These are phyloP conservation scores for Mungos mungo DNA, from an alignment of 2,113 vertebrate genomes.

Conservation along the genomic window DNA sequence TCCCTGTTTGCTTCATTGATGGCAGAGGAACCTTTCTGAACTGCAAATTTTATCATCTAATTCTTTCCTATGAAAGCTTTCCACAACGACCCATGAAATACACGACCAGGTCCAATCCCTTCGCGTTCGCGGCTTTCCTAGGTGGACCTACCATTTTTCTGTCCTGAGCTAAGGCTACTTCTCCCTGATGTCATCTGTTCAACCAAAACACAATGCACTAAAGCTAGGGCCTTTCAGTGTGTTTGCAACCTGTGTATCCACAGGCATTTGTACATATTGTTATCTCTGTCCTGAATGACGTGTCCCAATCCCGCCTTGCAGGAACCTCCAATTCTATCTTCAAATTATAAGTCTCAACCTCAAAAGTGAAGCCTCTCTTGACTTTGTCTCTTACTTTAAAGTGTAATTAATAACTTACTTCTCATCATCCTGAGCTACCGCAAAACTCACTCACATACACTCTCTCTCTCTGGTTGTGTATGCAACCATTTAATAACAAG, in stretches of 20 bases:
- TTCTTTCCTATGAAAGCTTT: neutral
- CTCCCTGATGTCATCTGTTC: neutral
- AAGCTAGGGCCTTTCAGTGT: fast-evolving
- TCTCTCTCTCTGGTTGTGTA: neutral
- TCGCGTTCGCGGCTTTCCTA: neutral
- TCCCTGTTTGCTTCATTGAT: neutral
- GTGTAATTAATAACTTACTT: neutral
- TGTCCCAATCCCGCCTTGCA: neutral
- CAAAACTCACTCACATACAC: neutral
- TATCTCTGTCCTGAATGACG: neutral
- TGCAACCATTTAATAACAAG: neutral
- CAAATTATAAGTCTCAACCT: neutral
- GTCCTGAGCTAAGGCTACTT: neutral
- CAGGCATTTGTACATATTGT: fast-evolving
- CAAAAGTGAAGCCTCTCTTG: neutral
- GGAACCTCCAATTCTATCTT: neutral
- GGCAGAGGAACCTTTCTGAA: neutral
- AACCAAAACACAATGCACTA: neutral
- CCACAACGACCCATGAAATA: neutral
- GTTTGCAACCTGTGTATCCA: neutral
- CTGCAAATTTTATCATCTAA: neutral
- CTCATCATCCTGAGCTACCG: neutral
- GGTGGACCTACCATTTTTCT: neutral
- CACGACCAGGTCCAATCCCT: neutral
- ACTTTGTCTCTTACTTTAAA: neutral